phyloP scores from a whole-genome alignment of 1,140 invertebrate genomes.

The Dinothrombium tinctorium region DNA sequence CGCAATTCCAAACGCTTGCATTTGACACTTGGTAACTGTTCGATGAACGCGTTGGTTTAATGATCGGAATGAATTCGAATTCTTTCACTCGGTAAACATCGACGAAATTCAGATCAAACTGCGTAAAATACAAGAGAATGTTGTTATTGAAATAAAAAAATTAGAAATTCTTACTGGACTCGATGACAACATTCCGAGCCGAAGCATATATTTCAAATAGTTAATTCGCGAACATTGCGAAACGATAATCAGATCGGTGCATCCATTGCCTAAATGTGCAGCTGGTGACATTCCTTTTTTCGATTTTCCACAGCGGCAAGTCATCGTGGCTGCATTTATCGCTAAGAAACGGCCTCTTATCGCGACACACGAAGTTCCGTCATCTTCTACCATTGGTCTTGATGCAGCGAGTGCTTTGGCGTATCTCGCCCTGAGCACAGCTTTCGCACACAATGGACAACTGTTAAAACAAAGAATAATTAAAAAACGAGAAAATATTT shows the following conservation, averaged over 20 bases:
- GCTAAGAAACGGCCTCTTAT: slow-evolving; percentile 39
- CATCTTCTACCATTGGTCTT: slow-evolving; percentile 1
- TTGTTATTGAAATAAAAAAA: neutral
- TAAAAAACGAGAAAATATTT: neutral
- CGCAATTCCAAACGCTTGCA: slow-evolving; percentile 48
- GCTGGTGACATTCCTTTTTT: slow-evolving; percentile 50
- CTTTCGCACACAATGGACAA: slow-evolving; percentile 11
- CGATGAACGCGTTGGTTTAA: slow-evolving; percentile 5
- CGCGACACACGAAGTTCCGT: slow-evolving; percentile 23
- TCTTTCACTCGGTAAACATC: slow-evolving; percentile 40
- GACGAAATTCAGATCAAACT: slow-evolving; percentile 50
- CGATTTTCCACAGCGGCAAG: slow-evolving; percentile 44
- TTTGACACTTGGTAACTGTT: slow-evolving; percentile 5
- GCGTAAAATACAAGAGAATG: slow-evolving; percentile 16
- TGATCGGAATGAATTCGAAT: slow-evolving; percentile 12
- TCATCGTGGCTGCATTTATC: slow-evolving; percentile 49
- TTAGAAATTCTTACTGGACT: slow-evolving; percentile 28
- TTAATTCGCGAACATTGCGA: slow-evolving; percentile 44
- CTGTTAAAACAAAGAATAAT: slow-evolving; percentile 6
- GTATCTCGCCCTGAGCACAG: slow-evolving; percentile 4
- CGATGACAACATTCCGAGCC: slow-evolving; percentile 22
- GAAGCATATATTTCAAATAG: slow-evolving; percentile 40
- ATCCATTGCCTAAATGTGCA: slow-evolving; percentile 57
- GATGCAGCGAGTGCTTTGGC: slow-evolving; percentile 1
- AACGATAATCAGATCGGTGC: slow-evolving; percentile 48